Conservation (phyloP, 2,797 vertebrate species). For the Ceryle rudis region DNA sequence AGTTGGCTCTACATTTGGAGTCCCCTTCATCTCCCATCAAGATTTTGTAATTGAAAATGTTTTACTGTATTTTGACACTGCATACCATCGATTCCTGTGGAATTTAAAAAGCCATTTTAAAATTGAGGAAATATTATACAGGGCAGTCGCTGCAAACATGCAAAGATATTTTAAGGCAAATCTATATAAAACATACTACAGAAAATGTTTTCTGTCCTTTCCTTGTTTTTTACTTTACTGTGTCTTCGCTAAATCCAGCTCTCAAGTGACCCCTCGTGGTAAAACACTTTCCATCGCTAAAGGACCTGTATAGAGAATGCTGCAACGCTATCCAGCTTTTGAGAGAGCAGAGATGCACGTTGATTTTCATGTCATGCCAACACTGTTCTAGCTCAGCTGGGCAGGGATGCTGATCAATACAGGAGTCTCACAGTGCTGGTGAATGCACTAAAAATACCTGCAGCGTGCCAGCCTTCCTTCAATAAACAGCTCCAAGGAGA, state of each 20-base stretch:
- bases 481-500: background rate
- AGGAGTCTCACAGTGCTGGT: background rate
- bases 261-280: constrained; percentile 76
- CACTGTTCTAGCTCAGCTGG: background rate
- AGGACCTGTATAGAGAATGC: background rate
- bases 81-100: background rate
- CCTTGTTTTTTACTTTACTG: background rate
- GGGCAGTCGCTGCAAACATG: background rate
- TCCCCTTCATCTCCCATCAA: background rate
- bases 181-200: background rate
- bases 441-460: background rate
- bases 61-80: background rate
- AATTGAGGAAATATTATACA: background rate
- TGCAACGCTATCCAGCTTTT: background rate
- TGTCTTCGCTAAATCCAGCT: constrained; percentile 37
- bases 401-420: background rate
- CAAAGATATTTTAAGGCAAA: background rate
- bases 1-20: background rate
- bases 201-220: background rate
- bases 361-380: background rate
- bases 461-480: background rate
- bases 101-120: background rate
- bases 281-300: background rate
- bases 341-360: background rate
- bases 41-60: background rate